Evolutionary conservation across 2,113 vertebrate genomes (phyloP).

Genomic region (Mugil cephalus): DNA sequence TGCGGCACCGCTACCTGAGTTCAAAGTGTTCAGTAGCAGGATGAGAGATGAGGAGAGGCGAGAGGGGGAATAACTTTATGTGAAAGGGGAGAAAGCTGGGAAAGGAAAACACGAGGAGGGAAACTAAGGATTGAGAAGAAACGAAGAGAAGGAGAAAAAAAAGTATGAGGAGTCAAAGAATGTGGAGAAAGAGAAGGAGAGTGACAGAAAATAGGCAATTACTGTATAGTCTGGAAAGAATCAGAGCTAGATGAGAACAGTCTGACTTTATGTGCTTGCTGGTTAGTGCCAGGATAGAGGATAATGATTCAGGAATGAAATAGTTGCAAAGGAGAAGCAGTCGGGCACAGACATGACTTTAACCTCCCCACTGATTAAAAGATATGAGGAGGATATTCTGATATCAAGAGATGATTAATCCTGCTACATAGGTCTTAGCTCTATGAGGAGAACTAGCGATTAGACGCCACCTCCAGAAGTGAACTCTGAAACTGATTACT

Average conservation of each 20-base stretch:
- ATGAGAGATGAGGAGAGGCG: neutral
- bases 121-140: conserved; percentile 5
- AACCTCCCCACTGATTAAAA: conserved; percentile 24
- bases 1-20: conserved; percentile 67
- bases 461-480: conserved; percentile 4
- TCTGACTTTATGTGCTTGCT: neutral
- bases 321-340: conserved; percentile 16
- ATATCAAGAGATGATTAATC: conserved; percentile 31
- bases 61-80: neutral
- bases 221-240: neutral
- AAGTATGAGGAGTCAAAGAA: neutral
- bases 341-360: conserved; percentile 1
- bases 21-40: conserved; percentile 41
- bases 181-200: conserved; percentile 12
- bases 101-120: conserved; percentile 12
- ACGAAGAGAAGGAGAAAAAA: neutral
- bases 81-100: conserved; percentile 11
- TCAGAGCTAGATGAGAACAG: conserved; percentile 3
- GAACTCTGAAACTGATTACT: neutral
- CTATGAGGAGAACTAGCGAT: conserved; percentile 24
- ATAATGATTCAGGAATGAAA: conserved; percentile 26
- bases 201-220: conserved; percentile 24
- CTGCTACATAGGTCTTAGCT: conserved; percentile 10
- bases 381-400: conserved; percentile 12
- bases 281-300: conserved; percentile 5